Evolutionary conservation across 1,140 invertebrate genomes (phyloP).

Genomic region (Asbolus verrucosus): DNA sequence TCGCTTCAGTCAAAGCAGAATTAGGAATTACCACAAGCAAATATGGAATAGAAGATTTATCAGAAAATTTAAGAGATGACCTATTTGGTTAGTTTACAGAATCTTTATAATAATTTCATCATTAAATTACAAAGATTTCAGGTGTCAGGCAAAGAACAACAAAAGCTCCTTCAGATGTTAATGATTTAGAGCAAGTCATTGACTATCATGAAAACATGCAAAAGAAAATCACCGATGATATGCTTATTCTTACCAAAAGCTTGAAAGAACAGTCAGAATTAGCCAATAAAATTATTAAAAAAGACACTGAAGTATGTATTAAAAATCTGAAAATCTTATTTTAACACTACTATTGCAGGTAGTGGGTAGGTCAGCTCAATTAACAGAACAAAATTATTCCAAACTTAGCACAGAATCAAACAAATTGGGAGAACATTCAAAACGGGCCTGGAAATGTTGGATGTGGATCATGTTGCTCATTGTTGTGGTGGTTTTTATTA

Average conservation of each 20-base stretch:
- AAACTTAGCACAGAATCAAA: slow-evolving; percentile 85
- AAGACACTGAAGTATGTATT: slow-evolving; percentile 82
- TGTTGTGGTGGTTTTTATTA: slow-evolving; percentile 88
- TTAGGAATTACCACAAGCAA: slow-evolving; percentile 53
- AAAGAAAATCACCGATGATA: slow-evolving; percentile 93
- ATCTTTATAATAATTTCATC: neutral
- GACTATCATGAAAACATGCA: slow-evolving; percentile 90
- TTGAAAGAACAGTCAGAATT: slow-evolving; percentile 90
- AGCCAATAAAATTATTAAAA: slow-evolving; percentile 87
- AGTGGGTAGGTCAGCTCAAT: slow-evolving; percentile 79
- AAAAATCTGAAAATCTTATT: neutral
- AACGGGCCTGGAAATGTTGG: slow-evolving; percentile 92
- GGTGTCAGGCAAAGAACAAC: slow-evolving; percentile 56
- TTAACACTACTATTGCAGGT: slow-evolving; percentile 66
- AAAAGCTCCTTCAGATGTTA: slow-evolving; percentile 63
- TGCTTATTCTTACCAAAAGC: slow-evolving; percentile 87
- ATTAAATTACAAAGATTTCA: neutral
- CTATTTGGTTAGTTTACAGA: slow-evolving; percentile 53
- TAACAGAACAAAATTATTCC: slow-evolving; percentile 82
- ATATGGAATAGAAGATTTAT: slow-evolving; percentile 53
- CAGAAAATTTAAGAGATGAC: slow-evolving; percentile 52
- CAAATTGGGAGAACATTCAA: slow-evolving; percentile 85
- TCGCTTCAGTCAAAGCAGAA: slow-evolving; percentile 50
- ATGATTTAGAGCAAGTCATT: slow-evolving; percentile 82
- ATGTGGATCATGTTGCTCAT: slow-evolving; percentile 89